A percentile compares a stretch with the other conserved stretches of the same genome.
phyloP scores from a whole-genome alignment of 2,113 vertebrate species.

The Hydropotes inermis region DNA sequence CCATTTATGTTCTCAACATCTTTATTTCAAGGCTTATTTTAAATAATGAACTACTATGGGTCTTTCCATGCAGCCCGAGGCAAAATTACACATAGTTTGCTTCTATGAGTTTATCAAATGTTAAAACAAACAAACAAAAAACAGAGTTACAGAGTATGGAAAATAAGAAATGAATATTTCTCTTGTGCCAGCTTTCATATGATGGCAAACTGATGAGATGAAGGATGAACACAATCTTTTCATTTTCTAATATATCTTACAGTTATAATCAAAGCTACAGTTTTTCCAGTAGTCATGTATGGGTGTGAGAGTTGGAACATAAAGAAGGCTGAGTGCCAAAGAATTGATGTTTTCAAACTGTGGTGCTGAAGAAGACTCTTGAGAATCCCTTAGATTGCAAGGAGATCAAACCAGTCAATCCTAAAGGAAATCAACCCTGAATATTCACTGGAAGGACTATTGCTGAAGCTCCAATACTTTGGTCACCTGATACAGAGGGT shows the following conservation, averaged over 20 bases:
- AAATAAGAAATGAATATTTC: not conserved
- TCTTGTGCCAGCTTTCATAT: not conserved
- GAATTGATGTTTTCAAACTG: not conserved
- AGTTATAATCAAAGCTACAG: not conserved
- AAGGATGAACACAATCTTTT: not conserved
- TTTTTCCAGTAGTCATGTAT: not conserved
- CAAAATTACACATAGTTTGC: not conserved
- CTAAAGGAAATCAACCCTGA: not conserved
- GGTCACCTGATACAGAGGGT: not conserved
- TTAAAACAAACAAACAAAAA: not conserved
- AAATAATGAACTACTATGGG: not conserved
- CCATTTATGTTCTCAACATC: not conserved
- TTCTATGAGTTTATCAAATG: not conserved
- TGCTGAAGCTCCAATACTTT: not conserved
- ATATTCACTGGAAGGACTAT: not conserved
- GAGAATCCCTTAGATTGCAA: not conserved
- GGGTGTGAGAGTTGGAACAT: not conserved
- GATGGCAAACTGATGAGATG: not conserved
- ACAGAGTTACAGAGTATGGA: not conserved
- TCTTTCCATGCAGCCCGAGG: not conserved
- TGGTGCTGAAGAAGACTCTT: not conserved
- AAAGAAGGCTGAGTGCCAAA: not conserved
- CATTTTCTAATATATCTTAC: not conserved
- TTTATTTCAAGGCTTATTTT: not conserved
- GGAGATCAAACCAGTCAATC: not conserved